Conservation (phyloP, 2,113 vertebrate genomes). For the Sinocyclocheilus grahami region DNA sequence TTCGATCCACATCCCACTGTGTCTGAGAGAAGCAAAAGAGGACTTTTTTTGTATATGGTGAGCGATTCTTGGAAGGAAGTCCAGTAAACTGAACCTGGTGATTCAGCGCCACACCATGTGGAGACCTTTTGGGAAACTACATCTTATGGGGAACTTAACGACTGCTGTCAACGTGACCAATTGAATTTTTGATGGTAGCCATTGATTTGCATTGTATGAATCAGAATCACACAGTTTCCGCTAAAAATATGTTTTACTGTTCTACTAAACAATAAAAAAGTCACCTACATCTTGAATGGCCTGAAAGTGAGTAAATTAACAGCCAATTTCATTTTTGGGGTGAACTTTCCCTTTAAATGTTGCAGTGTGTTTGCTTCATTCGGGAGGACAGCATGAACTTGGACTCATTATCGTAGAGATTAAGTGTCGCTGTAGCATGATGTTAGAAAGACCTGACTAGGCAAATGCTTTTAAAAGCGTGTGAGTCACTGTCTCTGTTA, state of each 20-base stretch:
- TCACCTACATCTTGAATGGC: too few species aligned
- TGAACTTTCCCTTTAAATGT: neutral
- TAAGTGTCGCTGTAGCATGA: neutral
- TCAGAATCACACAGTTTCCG: too few species aligned
- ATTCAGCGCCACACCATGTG: slow-evolving; percentile 51
- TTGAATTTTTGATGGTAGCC: too few species aligned
- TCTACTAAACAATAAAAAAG: too few species aligned
- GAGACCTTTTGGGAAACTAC: slow-evolving; percentile 48
- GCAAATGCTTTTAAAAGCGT: neutral
- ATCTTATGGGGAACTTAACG: slow-evolving; percentile 39
- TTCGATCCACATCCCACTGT: neutral
- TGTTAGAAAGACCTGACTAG: neutral
- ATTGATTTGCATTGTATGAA: too few species aligned
- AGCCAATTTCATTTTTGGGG: neutral
- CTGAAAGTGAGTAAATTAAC: neutral
- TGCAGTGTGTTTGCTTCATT: neutral
- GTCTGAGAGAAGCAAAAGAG: slow-evolving; percentile 1
- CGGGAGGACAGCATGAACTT: neutral
- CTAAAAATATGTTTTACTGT: too few species aligned
- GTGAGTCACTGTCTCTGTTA: slow-evolving; percentile 5
- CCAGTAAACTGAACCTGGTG: slow-evolving; percentile 47
- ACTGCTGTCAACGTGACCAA: slow-evolving; percentile 11
- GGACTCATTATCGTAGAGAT: neutral
- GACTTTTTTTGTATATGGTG: slow-evolving; percentile 10
- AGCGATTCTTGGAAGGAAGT: slow-evolving; percentile 38